Evolutionary conservation across 2,888 invertebrate genomes (phyloP), one percentile per base, ranked within the genome.

Genomic region (Ariolimax columbianus): DNA sequence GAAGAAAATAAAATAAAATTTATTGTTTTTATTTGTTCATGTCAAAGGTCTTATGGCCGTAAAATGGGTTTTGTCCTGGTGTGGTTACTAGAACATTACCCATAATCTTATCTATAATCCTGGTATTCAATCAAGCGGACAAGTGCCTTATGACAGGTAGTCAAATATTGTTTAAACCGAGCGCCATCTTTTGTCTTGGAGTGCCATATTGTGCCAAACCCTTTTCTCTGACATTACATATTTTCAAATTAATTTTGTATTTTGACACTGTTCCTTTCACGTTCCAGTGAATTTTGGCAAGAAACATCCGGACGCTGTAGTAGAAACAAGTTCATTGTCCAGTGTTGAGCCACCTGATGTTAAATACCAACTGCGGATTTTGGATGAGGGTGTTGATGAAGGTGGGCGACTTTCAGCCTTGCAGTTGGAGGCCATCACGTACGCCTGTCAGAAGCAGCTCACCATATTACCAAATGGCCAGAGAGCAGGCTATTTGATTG

Each of bases 291-390:
- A 97, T 95, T 95, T 98, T 81, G 99, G 99, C 23, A 96, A 96
- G 91, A 97, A 98, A 93, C 99, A 99, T 95, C 99, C 99, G 0
- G 99, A 99, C 95, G 97, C 98, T 0, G 99, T 99, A 11, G 99
- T 99, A 17, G 99, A 99, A 94, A 99, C 99, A 0, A 98, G 98
- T 17, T 99, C 99, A 0, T 95, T 99, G 73, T 98, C 98, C 0
- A 98, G 98, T 66, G 98, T 99, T 81, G 97, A 97, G 92, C 98
- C 99, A 0, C 97, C 97, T 0, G 98, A 99, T 94, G 97, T 98
- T 83, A 97, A 97, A 95, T 99, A 99, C 95, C 92, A 93, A 63
- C 88, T 95, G 43, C 89, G 92, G 63, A 94, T 96, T 72, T 55
- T 85, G 55, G 98, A 99, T 0, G 96, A 93, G 79, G 96, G 83